phyloP scores from a whole-genome alignment of 2,888 invertebrate genomes.

The Diploptera punctata region DNA sequence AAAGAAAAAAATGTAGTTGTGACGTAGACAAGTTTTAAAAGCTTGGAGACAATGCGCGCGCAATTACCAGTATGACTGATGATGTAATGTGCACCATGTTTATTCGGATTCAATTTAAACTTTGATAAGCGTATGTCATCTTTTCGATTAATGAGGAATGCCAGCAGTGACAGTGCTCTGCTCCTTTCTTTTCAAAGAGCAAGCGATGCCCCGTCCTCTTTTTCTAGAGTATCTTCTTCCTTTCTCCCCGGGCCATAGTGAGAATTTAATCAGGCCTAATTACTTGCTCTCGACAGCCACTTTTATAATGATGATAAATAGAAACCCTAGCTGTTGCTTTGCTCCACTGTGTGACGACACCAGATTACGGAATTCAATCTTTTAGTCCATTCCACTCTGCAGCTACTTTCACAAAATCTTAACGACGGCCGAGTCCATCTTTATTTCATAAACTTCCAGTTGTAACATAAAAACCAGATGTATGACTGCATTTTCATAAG shows the following conservation, averaged over 20 bases:
- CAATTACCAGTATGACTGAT: slow-evolving; percentile 23
- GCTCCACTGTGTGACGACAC: not conserved
- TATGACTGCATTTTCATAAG: no score
- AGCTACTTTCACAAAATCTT: no score
- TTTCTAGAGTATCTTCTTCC: not conserved
- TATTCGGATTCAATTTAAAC: slow-evolving; percentile 24
- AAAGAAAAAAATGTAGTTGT: no score
- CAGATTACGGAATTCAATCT: no score
- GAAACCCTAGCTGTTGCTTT: slow-evolving; percentile 22
- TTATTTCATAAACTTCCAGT: no score
- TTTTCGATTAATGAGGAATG: slow-evolving; percentile 28
- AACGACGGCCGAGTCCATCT: no score
- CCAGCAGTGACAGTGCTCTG: slow-evolving; percentile 17
- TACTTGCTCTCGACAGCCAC: slow-evolving; percentile 39
- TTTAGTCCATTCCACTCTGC: no score
- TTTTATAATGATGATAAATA: slow-evolving; percentile 42
- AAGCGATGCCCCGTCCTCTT: not conserved
- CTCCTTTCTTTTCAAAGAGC: not conserved
- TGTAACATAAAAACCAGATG: no score
- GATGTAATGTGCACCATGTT: not conserved
- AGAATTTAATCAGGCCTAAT: slow-evolving; percentile 42
- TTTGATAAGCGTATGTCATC: slow-evolving; percentile 29
- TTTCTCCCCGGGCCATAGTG: not conserved
- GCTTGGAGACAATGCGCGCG: no score
- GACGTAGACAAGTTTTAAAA: no score